phyloP scores from a whole-genome alignment of 2,888 invertebrate genomes.

The Drosophila percnosoma region DNA sequence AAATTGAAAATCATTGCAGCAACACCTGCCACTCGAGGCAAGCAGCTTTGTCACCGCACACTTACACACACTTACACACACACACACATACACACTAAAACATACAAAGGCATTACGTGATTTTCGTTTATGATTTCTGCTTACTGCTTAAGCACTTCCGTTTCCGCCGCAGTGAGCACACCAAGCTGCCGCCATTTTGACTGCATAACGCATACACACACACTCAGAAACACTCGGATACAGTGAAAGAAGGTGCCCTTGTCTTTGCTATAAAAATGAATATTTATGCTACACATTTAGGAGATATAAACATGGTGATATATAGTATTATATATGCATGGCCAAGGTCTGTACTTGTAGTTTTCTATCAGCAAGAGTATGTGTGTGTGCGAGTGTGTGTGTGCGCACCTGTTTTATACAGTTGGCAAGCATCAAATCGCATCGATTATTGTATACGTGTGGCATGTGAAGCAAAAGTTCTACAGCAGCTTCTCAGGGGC shows the following conservation, averaged over 20 bases:
- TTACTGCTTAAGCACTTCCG: constrained; percentile 77
- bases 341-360: constrained; percentile 39
- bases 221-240: neutral
- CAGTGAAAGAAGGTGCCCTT: constrained; percentile 43
- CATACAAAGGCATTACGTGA: constrained; percentile 72
- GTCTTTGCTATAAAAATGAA: constrained; percentile 76
- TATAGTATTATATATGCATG: constrained; percentile 63
- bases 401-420: constrained; percentile 25
- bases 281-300: constrained; percentile 74
- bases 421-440: constrained; percentile 76
- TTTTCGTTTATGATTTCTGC: constrained; percentile 81
- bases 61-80: neutral
- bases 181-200: constrained; percentile 59
- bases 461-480: constrained; percentile 38
- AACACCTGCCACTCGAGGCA: constrained; percentile 74
- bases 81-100: constrained; percentile 7
- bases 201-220: constrained; percentile 43
- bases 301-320: constrained; percentile 71
- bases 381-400: constrained; percentile 2
- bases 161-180: constrained; percentile 66
- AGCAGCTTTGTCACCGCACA: constrained; percentile 7
- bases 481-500: constrained; percentile 45
- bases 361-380: constrained; percentile 18
- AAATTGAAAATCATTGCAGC: constrained; percentile 82
- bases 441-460: constrained; percentile 72